Evolutionary conservation across 2,888 invertebrate genomes (phyloP).

Genomic region (Lochmaea crataegi): DNA sequence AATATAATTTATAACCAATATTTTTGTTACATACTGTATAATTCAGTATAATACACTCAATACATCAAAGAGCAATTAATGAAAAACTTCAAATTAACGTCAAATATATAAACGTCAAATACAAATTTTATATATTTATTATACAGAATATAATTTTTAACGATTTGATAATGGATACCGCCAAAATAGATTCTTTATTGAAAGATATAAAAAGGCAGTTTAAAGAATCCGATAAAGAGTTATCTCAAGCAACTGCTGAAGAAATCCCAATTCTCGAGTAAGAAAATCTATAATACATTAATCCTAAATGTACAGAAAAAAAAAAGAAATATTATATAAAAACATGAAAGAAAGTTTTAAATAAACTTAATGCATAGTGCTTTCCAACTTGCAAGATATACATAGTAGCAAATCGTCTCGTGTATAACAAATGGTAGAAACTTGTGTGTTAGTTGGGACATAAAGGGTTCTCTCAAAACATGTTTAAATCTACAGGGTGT

Average conservation of each 20-base stretch:
- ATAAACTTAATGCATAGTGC: background rate
- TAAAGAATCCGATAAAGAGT: slow-evolving; percentile 29
- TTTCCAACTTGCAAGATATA: no score
- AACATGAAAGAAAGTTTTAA: background rate
- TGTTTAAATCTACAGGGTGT: no score
- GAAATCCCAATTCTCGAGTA: slow-evolving; percentile 25
- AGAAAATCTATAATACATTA: slow-evolving; percentile 2
- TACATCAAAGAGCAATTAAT: background rate
- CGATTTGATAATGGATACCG: slow-evolving; percentile 11
- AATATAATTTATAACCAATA: no score
- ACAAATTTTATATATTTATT: background rate
- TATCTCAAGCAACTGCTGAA: slow-evolving; percentile 16
- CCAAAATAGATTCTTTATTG: slow-evolving; percentile 30
- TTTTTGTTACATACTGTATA: no score
- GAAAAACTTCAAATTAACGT: background rate
- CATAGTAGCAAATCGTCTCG: no score
- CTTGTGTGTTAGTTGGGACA: no score
- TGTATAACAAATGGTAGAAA: no score
- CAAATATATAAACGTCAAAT: background rate
- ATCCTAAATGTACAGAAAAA: background rate
- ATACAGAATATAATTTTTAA: slow-evolving; percentile 1
- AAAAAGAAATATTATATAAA: background rate
- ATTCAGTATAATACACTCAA: background rate
- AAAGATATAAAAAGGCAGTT: slow-evolving; percentile 32
- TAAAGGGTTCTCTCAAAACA: no score